Percentiles rank a stretch among this genome's conserved stretches.
Evolutionary conservation across 2,888 invertebrate species (phyloP).

Genomic region (Tetranychus truncatus): DNA sequence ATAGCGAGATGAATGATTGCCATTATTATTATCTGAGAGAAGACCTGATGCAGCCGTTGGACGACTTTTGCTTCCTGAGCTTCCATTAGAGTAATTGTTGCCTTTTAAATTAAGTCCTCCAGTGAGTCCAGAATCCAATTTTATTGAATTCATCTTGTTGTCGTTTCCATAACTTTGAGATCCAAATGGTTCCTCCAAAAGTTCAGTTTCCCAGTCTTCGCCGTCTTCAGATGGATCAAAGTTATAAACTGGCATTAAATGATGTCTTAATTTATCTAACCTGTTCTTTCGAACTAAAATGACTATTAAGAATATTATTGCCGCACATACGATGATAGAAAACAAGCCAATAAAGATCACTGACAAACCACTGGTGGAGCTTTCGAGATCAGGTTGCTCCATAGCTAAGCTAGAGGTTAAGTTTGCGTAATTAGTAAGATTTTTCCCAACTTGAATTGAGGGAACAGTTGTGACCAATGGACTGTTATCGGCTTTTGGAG

Average conservation of each 20-base stretch:
- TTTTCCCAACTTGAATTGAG: neutral
- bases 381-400: neutral
- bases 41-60: conserved; percentile 9
- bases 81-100: neutral
- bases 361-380: neutral
- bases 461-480: neutral
- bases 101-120: conserved; percentile 13
- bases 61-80: neutral
- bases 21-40: conserved; percentile 3
- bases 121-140: conserved; percentile 11
- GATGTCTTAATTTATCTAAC: conserved; percentile 42
- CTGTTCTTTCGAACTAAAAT: conserved; percentile 26
- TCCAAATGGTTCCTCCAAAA: conserved; percentile 7
- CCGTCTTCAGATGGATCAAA: conserved; percentile 48
- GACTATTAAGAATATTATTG: neutral
- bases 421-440: neutral
- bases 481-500: neutral
- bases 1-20: neutral
- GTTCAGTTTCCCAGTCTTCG: conserved; percentile 46
- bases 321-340: neutral
- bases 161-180: neutral
- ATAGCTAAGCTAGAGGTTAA: neutral
- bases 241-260: conserved; percentile 47
- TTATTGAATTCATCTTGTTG: neutral
- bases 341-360: neutral